Evolutionary conservation across 2,797 vertebrate species (phyloP).

Genomic region (Myripristis jacobus): DNA sequence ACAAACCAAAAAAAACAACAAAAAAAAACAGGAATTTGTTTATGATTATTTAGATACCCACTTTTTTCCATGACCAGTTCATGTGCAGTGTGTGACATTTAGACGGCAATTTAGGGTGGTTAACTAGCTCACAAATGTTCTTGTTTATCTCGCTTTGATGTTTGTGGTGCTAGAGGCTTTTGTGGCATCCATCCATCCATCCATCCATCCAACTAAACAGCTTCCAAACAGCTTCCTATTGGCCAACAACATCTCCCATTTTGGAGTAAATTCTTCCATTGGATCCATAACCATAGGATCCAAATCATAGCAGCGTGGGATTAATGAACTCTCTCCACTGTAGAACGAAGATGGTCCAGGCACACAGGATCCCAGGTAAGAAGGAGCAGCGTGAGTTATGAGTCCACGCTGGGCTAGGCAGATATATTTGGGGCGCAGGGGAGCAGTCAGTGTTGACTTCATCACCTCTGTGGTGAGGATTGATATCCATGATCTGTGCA

Average conservation of each 20-base stretch:
- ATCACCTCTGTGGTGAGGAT: slow-evolving; percentile 51
- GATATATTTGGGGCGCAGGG: slow-evolving; percentile 62
- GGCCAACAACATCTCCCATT: too few species aligned
- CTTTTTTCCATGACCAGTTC: too few species aligned
- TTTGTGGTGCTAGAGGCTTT: too few species aligned
- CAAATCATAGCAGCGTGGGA: slow-evolving; percentile 70
- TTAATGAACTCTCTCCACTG: slow-evolving; percentile 69
- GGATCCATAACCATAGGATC: too few species aligned
- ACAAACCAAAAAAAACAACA: too few species aligned
- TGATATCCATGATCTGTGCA: not conserved
- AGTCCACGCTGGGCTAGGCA: slow-evolving; percentile 49
- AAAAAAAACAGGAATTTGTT: not conserved
- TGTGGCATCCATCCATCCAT: too few species aligned
- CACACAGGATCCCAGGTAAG: slow-evolving; percentile 66
- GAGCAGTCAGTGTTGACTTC: slow-evolving; percentile 66
- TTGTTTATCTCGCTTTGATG: slow-evolving; percentile 7
- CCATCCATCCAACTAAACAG: too few species aligned
- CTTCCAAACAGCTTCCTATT: too few species aligned
- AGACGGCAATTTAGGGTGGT: slow-evolving; percentile 16
- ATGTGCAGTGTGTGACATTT: slow-evolving; percentile 18
- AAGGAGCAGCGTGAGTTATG: slow-evolving; percentile 74
- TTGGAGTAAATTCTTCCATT: too few species aligned
- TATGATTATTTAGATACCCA: too few species aligned
- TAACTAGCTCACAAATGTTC: slow-evolving; percentile 18
- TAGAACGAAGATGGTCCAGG: slow-evolving; percentile 63